A percentile compares a stretch with the other conserved stretches of the same genome.
Conservation (phyloP, 2,888 invertebrate genomes). For the Neocrepidodera transversa region DNA sequence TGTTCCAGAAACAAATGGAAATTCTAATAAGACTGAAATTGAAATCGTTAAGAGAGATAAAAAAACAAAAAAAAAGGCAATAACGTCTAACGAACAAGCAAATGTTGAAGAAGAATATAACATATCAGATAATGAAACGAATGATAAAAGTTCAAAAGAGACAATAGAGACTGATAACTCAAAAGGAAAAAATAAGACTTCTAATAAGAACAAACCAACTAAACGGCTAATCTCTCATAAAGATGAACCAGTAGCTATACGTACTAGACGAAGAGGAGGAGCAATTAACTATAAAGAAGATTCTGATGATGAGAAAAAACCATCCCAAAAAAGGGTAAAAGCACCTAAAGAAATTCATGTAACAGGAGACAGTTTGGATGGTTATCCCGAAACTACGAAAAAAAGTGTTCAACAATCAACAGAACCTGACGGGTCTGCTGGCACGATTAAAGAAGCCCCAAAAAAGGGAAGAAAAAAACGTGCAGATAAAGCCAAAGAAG, state of each 20-base stretch:
- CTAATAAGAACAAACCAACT: not conserved
- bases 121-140: not conserved
- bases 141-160: not conserved
- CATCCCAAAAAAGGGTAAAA: not conserved
- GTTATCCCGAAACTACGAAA: not conserved
- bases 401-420: not conserved
- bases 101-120: not conserved
- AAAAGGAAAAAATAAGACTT: constrained; percentile 1
- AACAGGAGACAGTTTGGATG: constrained; percentile 1
- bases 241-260: not conserved
- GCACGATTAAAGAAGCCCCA: not conserved
- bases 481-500: not conserved
- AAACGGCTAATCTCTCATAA: too few relatives aligned
- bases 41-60: not conserved
- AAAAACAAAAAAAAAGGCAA: too few relatives aligned
- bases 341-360: constrained; percentile 1
- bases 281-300: constrained; percentile 1
- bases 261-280: not conserved
- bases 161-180: not conserved
- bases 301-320: constrained; percentile 1
- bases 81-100: too few relatives aligned
- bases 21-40: too few relatives aligned
- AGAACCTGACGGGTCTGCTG: not conserved
- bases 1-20: too few relatives aligned
- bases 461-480: not conserved